Base-by-base conservation (phyloP, 2,888 invertebrate species). In the Saturnia japonica region DNA sequence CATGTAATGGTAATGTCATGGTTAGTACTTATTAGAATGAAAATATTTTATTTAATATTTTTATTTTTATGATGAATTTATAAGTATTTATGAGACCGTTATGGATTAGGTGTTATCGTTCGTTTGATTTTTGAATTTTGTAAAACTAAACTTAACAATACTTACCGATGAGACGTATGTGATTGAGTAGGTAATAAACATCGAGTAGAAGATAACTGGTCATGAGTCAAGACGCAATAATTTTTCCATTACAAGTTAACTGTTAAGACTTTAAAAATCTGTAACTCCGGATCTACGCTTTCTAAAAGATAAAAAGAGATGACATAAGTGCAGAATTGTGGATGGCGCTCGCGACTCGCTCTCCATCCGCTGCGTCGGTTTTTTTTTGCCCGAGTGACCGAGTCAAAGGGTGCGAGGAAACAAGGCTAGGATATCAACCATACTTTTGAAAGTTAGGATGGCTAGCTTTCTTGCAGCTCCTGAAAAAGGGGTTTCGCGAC, bases 1-100 rank as follows among this genome's bases (percentile, higher is more conserved):
- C 76, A 69, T 69, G 86, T 87, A 85, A 87, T 78, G 76, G 81
- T 77, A 74, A 72, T 74, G 74, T n/a, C n/a, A n/a, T 78, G 78
- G 81, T 85, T 81, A 77, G 78, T n/a, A n/a, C n/a, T n/a, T 80
- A 80, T 79, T 77, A 79, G 34, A 42, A 51, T 19, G 69, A n/a
- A 62, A 57, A 25, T 25, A 68, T 22, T 51, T 68, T n/a, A 19
- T 51, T n/a, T n/a, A 9, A 51, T 22, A 77, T n/a, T n/a, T n/a
- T n/a, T n/a, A n/a, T n/a, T 74, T 76, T 74, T 75, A 76, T 74
- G 19, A 70, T 70, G 72, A 73, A 69, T 73, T 71, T 66, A 71
- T 71, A 62, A 67, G 34, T 43, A 68, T 68, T 71, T 69, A 60
- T 25, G 45, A 70, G n/a, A n/a, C n/a, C n/a, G 28, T 62, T 69